phyloP scores from a whole-genome alignment of 2,113 vertebrate species.

The Solea solea region DNA sequence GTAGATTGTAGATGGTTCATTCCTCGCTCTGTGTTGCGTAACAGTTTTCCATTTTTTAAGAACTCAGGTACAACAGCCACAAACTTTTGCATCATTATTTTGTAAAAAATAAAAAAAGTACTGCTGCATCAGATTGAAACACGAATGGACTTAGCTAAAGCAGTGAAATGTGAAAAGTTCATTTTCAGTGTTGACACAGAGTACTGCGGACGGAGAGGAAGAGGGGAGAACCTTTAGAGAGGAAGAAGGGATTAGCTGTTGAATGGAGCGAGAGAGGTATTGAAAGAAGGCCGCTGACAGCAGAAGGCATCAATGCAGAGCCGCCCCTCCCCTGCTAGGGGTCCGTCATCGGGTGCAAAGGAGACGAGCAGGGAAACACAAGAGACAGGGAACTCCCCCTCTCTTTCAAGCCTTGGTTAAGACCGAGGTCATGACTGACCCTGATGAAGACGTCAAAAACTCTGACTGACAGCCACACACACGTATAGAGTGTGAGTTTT shows the following conservation, averaged over 20 bases:
- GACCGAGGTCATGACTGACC: conserved; percentile 77
- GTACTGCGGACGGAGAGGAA: conserved; percentile 62
- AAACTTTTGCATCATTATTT: too few species aligned
- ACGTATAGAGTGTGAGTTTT: conserved; percentile 47
- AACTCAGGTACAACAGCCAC: too few species aligned
- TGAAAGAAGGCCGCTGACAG: conserved; percentile 77
- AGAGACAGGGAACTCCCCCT: conserved; percentile 76
- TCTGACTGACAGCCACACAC: conserved; percentile 67
- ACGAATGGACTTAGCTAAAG: conserved; percentile 24
- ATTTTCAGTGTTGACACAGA: conserved; percentile 54
- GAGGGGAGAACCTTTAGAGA: conserved; percentile 57
- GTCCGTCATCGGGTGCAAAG: conserved; percentile 68
- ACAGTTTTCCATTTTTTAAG: too few species aligned
- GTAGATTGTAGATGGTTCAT: too few species aligned
- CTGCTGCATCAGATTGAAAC: conserved; percentile 16
- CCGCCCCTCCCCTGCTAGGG: conserved; percentile 68
- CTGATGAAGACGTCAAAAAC: conserved; percentile 81
- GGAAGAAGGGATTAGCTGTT: conserved; percentile 75
- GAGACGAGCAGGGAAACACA: conserved; percentile 69
- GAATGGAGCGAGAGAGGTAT: conserved; percentile 61
- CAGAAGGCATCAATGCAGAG: conserved; percentile 77
- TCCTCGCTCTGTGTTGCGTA: too few species aligned
- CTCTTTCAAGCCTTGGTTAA: conserved; percentile 64
- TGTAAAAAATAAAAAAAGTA: neutral
- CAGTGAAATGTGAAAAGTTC: conserved; percentile 60